Conservation (phyloP, 2,888 invertebrate species). For the Drosophila macrospina region DNA sequence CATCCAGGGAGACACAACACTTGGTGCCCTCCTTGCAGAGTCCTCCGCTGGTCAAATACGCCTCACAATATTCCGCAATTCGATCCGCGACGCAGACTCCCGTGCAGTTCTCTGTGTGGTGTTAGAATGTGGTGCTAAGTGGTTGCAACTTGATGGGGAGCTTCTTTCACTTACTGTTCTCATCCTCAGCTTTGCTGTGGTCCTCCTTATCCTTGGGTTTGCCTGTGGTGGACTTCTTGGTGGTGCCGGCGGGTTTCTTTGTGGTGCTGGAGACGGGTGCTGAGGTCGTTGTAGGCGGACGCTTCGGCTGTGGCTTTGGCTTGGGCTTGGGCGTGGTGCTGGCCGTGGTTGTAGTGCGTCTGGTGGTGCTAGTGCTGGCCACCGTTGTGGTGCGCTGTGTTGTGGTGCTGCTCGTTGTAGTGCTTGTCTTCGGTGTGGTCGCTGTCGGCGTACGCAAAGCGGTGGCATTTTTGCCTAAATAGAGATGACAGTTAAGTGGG, state of each 20-base stretch:
- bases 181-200: conserved; percentile 71
- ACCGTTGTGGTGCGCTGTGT: conserved; percentile 62
- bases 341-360: conserved; percentile 71
- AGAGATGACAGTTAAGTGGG: neutral
- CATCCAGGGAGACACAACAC: conserved; percentile 93
- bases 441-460: conserved; percentile 48
- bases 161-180: conserved; percentile 60
- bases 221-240: conserved; percentile 73
- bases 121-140: neutral
- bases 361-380: conserved; percentile 79
- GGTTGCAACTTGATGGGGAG: neutral
- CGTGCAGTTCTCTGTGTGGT: conserved; percentile 86
- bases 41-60: conserved; percentile 90
- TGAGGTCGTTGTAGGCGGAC: conserved; percentile 71
- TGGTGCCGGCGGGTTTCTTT: conserved; percentile 65
- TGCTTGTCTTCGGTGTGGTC: conserved; percentile 53
- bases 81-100: conserved; percentile 94
- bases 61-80: conserved; percentile 94
- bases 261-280: conserved; percentile 66
- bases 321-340: conserved; percentile 72
- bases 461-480: conserved; percentile 85
- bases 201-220: conserved; percentile 64
- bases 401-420: conserved; percentile 56
- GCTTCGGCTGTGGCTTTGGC: conserved; percentile 72
- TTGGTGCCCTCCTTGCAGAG: conserved; percentile 91